Percentiles rank a stretch among this genome's conserved stretches.
These are phyloP conservation scores for Caenorhabditis macrosperma DNA, from an alignment of 2,888 invertebrate species.

Conservation along the genomic window DNA sequence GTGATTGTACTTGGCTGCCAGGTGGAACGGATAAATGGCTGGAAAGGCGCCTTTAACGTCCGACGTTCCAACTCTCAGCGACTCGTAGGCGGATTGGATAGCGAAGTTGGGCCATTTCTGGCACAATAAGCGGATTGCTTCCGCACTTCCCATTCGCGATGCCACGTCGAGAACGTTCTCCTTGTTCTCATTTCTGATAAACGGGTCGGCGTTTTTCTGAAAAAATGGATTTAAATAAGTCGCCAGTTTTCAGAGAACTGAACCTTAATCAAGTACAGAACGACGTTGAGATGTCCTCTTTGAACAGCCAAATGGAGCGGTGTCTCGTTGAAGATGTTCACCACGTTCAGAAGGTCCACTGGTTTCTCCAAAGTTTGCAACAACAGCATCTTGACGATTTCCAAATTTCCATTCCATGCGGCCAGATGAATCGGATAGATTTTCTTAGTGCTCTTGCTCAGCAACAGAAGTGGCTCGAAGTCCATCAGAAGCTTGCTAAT, in stretches of 20 bases:
- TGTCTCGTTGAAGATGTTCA: slow-evolving; percentile 81
- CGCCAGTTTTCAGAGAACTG: too few relatives aligned
- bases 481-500: slow-evolving; percentile 69
- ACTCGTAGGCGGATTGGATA: slow-evolving; percentile 64
- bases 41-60: slow-evolving; percentile 59
- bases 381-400: slow-evolving; percentile 66
- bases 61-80: slow-evolving; percentile 51
- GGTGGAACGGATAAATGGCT: slow-evolving; percentile 85
- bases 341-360: slow-evolving; percentile 55
- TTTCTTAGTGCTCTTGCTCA: slow-evolving; percentile 66
- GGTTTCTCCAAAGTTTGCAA: slow-evolving; percentile 32
- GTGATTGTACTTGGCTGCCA: slow-evolving; percentile 87
- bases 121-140: slow-evolving; percentile 63
- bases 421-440: slow-evolving; percentile 78
- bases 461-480: slow-evolving; percentile 66
- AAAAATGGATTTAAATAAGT: too few relatives aligned
- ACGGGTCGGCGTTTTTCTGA: slow-evolving; percentile 73
- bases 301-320: slow-evolving; percentile 88
- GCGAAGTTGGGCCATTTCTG: slow-evolving; percentile 55
- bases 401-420: slow-evolving; percentile 75
- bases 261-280: slow-evolving; percentile 85
- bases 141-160: slow-evolving; percentile 84
- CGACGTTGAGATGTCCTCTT: slow-evolving; percentile 86
- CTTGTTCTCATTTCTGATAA: slow-evolving; percentile 82
- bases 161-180: slow-evolving; percentile 95